Base-by-base conservation (phyloP, 2,113 vertebrate species). In the Mungos mungo region DNA sequence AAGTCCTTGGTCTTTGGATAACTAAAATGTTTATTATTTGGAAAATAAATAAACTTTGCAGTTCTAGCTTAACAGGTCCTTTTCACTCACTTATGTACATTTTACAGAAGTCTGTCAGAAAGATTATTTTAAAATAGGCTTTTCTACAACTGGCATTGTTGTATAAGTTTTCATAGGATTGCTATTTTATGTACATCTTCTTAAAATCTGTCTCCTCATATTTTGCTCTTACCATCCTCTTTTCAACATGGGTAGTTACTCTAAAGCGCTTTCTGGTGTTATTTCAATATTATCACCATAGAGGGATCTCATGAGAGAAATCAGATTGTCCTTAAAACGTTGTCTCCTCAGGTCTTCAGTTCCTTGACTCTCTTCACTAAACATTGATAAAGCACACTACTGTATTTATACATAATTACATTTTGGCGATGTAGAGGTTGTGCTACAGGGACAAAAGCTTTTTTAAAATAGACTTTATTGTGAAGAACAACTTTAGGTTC, bases 41-140 rank as follows among this genome's bases (percentile, higher is more conserved):
- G 15, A 79, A 92, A 31, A 82, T 68, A 93, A 84, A 45, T 19
- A 87, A n/a, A 69, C 31, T 86, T 92, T 69, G 7, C 25, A 72
- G 23, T 93, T 94, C 33, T 94, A 54, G 5, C 47, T 91, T 87
- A 85, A 84, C 90, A 63, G 81, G 10, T 33, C 63, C 23, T 60
- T 92, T 92, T 96, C 23, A 18, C 31, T 11, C 29, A 94, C 3
- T 33, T 57, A 31, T 52, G 12, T 87, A 45, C 38, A 33, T 86
- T 82, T 85, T 82, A 79, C 27, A n/a, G n/a, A 83, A 88, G 80
- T 91, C 6, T 89, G 47, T 92, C 52, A 89, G 60, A 90, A 94
- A 89, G n/a, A 88, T 66, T 4, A 54, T 72, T 77, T 87, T 88
- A 83, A 96, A 83, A 86, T 68, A 31, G 13, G 6, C 14, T 69